Percentiles rank a stretch among this genome's conserved stretches.
Evolutionary conservation across 1,140 invertebrate genomes (phyloP).

Genomic region (Drosophila hydei): DNA sequence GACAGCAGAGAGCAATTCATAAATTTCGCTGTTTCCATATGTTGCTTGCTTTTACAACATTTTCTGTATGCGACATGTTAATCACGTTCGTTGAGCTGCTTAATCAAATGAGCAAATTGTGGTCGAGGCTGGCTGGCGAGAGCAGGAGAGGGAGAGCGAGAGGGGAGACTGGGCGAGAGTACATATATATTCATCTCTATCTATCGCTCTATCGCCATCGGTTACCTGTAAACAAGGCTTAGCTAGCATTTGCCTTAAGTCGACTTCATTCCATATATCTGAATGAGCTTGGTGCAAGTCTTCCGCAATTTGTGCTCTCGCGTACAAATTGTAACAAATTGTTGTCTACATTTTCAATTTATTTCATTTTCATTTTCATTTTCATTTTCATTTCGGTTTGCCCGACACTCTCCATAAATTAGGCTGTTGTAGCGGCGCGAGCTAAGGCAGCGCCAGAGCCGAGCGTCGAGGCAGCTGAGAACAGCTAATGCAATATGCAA

Average conservation of each 20-base stretch:
- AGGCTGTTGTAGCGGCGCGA: not conserved
- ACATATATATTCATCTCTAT: not conserved
- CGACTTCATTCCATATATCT: not conserved
- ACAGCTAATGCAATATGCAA: constrained; percentile 35
- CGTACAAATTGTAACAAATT: constrained; percentile 31
- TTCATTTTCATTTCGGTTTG: constrained; percentile 6
- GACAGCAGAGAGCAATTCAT: not conserved
- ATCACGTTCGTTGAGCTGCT: too few relatives aligned
- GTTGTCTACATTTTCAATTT: constrained; percentile 30
- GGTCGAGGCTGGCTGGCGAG: too few relatives aligned
- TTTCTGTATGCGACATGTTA: too few relatives aligned
- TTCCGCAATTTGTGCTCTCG: not conserved
- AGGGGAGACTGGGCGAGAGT: not conserved
- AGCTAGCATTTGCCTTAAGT: too few relatives aligned
- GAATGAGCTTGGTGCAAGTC: not conserved
- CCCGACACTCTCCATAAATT: constrained; percentile 24
- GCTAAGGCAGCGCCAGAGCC: not conserved
- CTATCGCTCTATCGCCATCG: too few relatives aligned
- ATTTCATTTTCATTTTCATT: constrained; percentile 16
- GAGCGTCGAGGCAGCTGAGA: not conserved
- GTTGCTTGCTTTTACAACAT: too few relatives aligned
- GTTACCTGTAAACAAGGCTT: too few relatives aligned
- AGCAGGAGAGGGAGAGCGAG: not conserved
- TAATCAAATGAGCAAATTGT: too few relatives aligned
- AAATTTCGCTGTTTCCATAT: too few relatives aligned